Conservation (phyloP, 2,797 vertebrate species). For the Phoxinus dragarum region DNA sequence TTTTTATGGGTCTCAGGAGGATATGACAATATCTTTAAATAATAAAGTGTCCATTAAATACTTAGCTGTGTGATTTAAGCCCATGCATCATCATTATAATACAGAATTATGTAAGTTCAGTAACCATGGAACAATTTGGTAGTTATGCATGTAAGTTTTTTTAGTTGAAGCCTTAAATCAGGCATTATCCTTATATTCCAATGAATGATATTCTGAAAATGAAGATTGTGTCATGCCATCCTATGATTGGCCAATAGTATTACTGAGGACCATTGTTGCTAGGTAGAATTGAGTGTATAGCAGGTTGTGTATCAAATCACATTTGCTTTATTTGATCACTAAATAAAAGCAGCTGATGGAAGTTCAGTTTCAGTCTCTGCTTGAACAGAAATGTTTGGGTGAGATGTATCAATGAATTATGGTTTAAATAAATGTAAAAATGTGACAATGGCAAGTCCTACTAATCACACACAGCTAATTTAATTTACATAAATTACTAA, state of each 20-base stretch:
- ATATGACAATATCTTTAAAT: too few relatives aligned
- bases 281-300: neutral
- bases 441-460: neutral
- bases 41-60: too few relatives aligned
- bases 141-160: neutral
- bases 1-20: too few relatives aligned
- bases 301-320: neutral
- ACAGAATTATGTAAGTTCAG: neutral
- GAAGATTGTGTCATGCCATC: neutral
- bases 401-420: neutral
- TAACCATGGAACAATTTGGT: neutral
- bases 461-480: too few relatives aligned
- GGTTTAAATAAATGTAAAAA: neutral
- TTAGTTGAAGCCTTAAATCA: neutral
- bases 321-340: neutral
- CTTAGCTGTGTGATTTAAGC: too few relatives aligned
- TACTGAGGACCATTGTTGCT: neutral
- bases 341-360: neutral
- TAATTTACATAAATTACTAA: too few relatives aligned
- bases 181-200: too few relatives aligned
- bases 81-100: too few relatives aligned
- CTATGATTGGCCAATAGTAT: neutral
- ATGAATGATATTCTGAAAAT: neutral
- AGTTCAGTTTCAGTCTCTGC: too few relatives aligned
- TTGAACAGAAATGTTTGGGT: neutral